Conservation (phyloP, 2,113 vertebrate genomes). For the Microcebus tavaratra region DNA sequence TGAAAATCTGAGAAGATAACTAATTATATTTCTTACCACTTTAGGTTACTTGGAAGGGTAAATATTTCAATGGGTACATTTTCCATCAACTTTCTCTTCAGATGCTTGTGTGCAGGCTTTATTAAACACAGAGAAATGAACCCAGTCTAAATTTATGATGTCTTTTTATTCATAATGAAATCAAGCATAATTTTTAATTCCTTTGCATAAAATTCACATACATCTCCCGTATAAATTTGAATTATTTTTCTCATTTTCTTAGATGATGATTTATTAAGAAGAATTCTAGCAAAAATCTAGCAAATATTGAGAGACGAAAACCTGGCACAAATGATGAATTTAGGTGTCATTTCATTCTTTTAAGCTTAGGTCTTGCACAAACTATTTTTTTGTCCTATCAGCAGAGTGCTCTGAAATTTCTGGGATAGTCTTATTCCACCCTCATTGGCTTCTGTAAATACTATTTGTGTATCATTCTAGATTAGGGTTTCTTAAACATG, state of each 20-base stretch:
- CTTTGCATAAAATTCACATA: constrained; percentile 75
- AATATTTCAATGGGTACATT: constrained; percentile 81
- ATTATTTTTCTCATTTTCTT: constrained; percentile 69
- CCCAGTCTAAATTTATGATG: constrained; percentile 80
- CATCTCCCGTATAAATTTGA: constrained; percentile 68
- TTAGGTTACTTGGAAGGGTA: constrained; percentile 76
- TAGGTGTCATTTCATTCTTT: background rate
- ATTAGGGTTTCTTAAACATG: background rate
- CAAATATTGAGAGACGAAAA: background rate
- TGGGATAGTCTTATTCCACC: background rate
- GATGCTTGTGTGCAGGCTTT: constrained; percentile 72
- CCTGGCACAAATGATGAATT: background rate
- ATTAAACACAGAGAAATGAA: constrained; percentile 80
- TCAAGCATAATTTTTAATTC: constrained; percentile 81
- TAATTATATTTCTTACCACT: constrained; percentile 80
- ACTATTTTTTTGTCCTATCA: background rate
- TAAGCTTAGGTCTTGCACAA: background rate
- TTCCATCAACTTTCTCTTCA: constrained; percentile 76
- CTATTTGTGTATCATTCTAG: background rate
- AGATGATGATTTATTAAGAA: constrained; percentile 53
- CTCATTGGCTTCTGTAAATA: background rate
- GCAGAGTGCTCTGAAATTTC: background rate
- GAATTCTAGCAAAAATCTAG: constrained; percentile 12
- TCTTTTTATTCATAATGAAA: constrained; percentile 80
- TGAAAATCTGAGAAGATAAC: constrained; percentile 78